These are phyloP conservation scores for Acrobasis consociella DNA, from an alignment of 2,888 invertebrate species.

Conservation along the genomic window DNA sequence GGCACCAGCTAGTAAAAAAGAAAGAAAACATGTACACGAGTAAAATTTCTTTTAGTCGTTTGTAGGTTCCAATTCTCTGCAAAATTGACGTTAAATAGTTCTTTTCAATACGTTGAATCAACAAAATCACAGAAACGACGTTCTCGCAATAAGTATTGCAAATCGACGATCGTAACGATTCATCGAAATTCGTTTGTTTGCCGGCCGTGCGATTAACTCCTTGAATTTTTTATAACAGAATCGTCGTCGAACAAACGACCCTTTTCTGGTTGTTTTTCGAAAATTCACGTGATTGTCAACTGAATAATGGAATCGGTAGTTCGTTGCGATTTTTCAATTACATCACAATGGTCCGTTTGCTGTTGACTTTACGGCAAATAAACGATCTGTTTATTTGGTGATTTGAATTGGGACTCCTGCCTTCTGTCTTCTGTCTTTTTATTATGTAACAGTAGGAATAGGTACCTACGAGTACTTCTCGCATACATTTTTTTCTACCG, in stretches of 20 bases:
- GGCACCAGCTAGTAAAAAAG: too few species aligned
- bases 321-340: constrained; percentile 77
- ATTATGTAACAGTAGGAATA: too few species aligned
- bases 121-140: constrained; percentile 25
- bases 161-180: constrained; percentile 66
- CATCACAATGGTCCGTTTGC: constrained; percentile 61
- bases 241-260: constrained; percentile 72
- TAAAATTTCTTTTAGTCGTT: too few species aligned
- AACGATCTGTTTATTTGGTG: constrained; percentile 8
- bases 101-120: not conserved
- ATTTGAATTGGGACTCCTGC: not conserved
- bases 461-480: too few species aligned
- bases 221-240: constrained; percentile 72
- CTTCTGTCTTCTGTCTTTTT: not conserved
- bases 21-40: too few species aligned
- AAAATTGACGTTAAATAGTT: not conserved
- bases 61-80: too few species aligned
- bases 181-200: constrained; percentile 63
- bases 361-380: constrained; percentile 28
- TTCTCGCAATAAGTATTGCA: constrained; percentile 47
- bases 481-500: too few species aligned
- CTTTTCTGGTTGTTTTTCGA: constrained; percentile 77
- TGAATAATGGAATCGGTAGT: constrained; percentile 77
- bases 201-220: constrained; percentile 67
- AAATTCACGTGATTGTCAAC: constrained; percentile 74